Evolutionary conservation across 2,113 vertebrate genomes (phyloP).

Genomic region (Hymenochirus boettgeri): DNA sequence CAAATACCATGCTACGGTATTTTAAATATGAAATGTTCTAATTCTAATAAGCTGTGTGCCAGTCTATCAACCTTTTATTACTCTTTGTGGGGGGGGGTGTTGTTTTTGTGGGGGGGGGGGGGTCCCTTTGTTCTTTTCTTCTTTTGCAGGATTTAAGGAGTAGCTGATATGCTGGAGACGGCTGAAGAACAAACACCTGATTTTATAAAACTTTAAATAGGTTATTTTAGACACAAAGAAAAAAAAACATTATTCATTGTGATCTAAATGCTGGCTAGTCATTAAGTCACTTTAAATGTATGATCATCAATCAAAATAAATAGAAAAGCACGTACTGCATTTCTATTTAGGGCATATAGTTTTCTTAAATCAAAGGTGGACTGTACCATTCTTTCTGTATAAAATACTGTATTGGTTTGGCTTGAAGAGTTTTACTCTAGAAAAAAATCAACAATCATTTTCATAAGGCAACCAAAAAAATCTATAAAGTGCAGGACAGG

Average conservation of each 20-base stretch:
- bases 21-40: not conserved
- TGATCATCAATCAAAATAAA: not conserved
- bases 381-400: no score
- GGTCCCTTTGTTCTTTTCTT: not conserved
- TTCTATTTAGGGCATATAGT: constrained; percentile 1
- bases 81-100: not conserved
- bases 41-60: not conserved
- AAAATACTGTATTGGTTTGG: no score
- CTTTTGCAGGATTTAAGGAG: no score
- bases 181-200: not conserved
- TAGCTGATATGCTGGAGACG: no score
- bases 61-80: not conserved
- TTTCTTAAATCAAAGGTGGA: no score
- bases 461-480: no score
- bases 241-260: not conserved
- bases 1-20: not conserved
- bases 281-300: not conserved
- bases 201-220: not conserved
- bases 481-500: no score
- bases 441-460: no score
- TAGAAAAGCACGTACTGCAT: not conserved
- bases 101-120: not conserved
- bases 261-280: not conserved
- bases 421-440: no score
- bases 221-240: not conserved